A percentile compares a stretch with the other conserved stretches of the same genome.
Conservation (phyloP, 1,140 invertebrate species). For the Brachionus rubens region DNA sequence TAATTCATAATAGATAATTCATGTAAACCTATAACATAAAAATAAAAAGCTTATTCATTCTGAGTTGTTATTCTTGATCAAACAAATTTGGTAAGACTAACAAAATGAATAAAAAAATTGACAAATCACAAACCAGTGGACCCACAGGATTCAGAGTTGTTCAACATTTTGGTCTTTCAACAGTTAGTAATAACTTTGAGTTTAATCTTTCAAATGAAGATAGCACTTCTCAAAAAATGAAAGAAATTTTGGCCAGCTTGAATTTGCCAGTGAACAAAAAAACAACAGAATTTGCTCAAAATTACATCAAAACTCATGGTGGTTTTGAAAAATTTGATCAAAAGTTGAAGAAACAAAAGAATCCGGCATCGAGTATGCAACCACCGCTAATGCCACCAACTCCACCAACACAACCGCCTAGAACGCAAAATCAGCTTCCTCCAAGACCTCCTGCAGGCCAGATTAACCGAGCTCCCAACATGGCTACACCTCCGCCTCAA, state of each 20-base stretch:
- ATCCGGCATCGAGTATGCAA: not conserved
- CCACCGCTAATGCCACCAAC: not conserved
- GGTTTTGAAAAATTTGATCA: conserved; percentile 13
- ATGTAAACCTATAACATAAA: not conserved
- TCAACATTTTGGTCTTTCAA: conserved; percentile 18
- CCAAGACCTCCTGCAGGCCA: not conserved
- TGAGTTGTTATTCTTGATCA: not conserved
- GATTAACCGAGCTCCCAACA: not conserved
- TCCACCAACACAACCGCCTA: not conserved
- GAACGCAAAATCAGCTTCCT: too few species aligned
- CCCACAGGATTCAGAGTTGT: conserved; percentile 36
- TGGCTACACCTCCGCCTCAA: not conserved
- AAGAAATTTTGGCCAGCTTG: conserved; percentile 2
- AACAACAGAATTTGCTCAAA: conserved; percentile 4
- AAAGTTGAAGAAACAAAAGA: conserved; percentile 11
- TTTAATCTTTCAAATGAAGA: conserved; percentile 24
- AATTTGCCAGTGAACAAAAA: conserved; percentile 43
- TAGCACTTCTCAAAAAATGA: conserved; percentile 1
- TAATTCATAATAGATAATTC: too few species aligned
- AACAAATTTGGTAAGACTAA: conserved; percentile 14
- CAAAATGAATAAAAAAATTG: conserved; percentile 46
- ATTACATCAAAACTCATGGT: conserved; percentile 34
- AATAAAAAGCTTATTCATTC: too few species aligned
- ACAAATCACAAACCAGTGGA: conserved; percentile 37
- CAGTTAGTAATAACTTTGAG: conserved; percentile 27